A percentile compares a stretch with the other conserved stretches of the same genome.
These are phyloP conservation scores for Spea multiplicata DNA, from an alignment of 2,113 vertebrate species.

Conservation along the genomic window DNA sequence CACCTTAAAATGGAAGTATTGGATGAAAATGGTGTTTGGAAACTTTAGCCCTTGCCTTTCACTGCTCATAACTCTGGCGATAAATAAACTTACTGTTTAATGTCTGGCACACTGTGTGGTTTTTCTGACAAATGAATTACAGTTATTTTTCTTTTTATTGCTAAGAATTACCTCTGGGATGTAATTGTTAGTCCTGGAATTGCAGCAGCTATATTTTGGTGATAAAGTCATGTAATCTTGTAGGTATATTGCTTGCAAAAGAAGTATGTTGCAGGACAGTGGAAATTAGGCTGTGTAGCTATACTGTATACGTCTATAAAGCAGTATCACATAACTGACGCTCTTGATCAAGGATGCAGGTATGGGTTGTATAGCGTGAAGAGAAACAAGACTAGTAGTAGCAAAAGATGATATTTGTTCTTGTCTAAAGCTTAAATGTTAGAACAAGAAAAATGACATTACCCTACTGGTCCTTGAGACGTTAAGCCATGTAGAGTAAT, in stretches of 20 bases:
- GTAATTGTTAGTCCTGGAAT: slow-evolving; percentile 32
- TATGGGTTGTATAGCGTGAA: too few species aligned
- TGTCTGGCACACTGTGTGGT: slow-evolving; percentile 2
- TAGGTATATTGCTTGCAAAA: background rate
- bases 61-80: slow-evolving; percentile 27
- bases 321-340: too few species aligned
- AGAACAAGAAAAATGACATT: too few species aligned
- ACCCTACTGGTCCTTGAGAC: too few species aligned
- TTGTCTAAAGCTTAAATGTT: too few species aligned
- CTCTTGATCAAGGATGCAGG: too few species aligned
- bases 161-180: slow-evolving; percentile 21
- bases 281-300: too few species aligned
- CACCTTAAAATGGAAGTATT: slow-evolving; percentile 13
- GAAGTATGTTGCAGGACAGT: too few species aligned
- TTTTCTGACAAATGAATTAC: slow-evolving; percentile 22
- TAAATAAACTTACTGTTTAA: slow-evolving; percentile 36
- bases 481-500: too few species aligned
- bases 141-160: slow-evolving; percentile 32
- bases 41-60: slow-evolving; percentile 19
- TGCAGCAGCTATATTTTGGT: background rate
- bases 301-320: too few species aligned
- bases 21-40: slow-evolving; percentile 30
- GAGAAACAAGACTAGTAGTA: too few species aligned
- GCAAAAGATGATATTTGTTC: too few species aligned
- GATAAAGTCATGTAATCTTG: background rate